A percentile compares a stretch with the other conserved stretches of the same genome.
Evolutionary conservation across 2,113 vertebrate species (phyloP).

Genomic region (Damaliscus lunatus): DNA sequence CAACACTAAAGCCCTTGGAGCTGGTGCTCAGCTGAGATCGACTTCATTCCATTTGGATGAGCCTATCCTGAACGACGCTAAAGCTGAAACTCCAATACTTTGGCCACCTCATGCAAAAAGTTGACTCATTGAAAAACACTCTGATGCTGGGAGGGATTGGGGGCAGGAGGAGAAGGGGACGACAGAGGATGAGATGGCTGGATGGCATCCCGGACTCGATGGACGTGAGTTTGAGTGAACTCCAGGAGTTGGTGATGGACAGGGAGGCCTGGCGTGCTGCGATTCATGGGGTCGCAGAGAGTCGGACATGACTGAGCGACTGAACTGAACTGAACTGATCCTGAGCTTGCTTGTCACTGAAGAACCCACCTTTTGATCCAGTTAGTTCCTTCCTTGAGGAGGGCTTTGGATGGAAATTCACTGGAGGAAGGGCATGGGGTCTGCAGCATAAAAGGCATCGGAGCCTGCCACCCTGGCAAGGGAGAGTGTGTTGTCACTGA

Average conservation of each 20-base stretch:
- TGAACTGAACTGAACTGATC: neutral
- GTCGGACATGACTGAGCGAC: accelerated
- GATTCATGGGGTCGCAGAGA: no score
- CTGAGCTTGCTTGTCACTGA: neutral
- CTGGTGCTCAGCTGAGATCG: neutral
- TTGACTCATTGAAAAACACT: no score
- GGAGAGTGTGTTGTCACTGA: neutral
- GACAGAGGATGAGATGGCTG: no score
- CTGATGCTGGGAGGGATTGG: no score
- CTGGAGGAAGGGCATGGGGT: neutral
- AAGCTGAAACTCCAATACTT: no score
- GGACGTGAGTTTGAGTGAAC: no score
- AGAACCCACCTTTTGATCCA: neutral
- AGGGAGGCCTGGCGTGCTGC: no score
- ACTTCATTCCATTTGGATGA: neutral
- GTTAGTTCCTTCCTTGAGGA: neutral
- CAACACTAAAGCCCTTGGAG: neutral
- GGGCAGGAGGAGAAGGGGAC: no score
- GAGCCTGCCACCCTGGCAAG: accelerated
- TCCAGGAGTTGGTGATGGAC: no score
- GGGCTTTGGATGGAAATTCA: neutral
- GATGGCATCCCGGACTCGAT: accelerated
- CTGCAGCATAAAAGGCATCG: neutral
- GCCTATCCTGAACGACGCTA: neutral
- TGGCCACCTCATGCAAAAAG: no score